Evolutionary conservation across 2,113 vertebrate species (phyloP).

Genomic region (Sitta europaea): DNA sequence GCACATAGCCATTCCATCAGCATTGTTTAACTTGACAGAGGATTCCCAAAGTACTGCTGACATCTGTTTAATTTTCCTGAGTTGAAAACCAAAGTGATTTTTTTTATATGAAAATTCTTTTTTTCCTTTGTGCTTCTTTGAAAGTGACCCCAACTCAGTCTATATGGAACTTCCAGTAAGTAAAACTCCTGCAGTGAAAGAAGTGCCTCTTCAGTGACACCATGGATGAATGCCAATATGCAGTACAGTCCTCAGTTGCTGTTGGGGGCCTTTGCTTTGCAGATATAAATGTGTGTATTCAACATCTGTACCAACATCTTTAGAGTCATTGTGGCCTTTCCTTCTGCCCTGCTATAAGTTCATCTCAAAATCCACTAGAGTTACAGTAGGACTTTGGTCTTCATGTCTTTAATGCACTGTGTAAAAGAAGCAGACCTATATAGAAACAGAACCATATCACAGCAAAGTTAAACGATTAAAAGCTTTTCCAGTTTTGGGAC

Average conservation of each 20-base stretch:
- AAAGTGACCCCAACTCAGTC: background rate
- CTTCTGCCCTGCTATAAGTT: background rate
- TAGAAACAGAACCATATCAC: background rate
- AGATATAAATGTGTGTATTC: background rate
- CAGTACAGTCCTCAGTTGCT: background rate
- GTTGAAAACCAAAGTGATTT: background rate
- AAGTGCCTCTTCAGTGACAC: background rate
- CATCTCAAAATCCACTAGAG: background rate
- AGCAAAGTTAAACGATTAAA: background rate
- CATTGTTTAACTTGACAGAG: background rate
- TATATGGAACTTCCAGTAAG: background rate
- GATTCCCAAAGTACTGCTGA: background rate
- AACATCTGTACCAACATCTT: background rate
- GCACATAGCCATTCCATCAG: background rate
- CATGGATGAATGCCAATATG: background rate
- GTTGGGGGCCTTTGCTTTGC: background rate
- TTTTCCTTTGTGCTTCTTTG: background rate
- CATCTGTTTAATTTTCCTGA: background rate
- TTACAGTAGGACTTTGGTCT: background rate
- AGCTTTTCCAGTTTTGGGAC: background rate
- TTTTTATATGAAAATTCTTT: background rate
- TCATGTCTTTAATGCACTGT: background rate
- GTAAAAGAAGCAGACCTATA: background rate
- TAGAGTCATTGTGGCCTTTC: background rate
- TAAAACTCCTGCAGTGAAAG: background rate